Evolutionary conservation across 2,888 invertebrate species (phyloP), one percentile per base, ranked within the genome.

Genomic region (Amphipyra tragopoginis): DNA sequence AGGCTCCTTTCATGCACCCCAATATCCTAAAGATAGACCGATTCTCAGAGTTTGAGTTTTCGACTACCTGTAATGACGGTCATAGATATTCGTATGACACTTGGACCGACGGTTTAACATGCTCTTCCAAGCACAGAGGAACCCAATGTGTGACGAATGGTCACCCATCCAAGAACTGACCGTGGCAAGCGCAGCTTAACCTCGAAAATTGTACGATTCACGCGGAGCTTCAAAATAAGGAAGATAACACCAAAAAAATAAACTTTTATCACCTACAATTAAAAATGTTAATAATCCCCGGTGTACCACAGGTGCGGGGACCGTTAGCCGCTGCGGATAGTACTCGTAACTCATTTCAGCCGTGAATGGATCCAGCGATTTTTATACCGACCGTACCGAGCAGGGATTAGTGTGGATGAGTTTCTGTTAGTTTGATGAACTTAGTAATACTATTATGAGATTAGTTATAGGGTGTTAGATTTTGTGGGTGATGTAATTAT

Each of bases 351-450:
- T 86, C 83, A 85, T 88, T 85, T 75, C 82, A 83, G 72, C 78
- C 75, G 74, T 83, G 86, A 87, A 88, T 86, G 73, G 75, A 85
- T 83, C 77, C 79, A 82, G 72, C 81, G 79, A 83, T 86, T 88
- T 89, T 88, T 85, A 82, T 81, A 77, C 77, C 72, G 58, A 79
- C 69, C 68, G 72, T 78, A 72, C 72, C 58, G 29, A 21, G 36
- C 45, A 14, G 29, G 71, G 79, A 74, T 81, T 79, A 81, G 58
- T 39, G 64, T 43, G 77, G 72, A 78, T 73, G 42, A 69, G 79
- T 62, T 73, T 53, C 36, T 21, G 45, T 57, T 59, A 72, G 62
- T 79, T 81, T 79, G 65, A 81, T 81, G 43, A 68, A 50, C 45
- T 72, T 68, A 14, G 40, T 79, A 48, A 61, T 67, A 63, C 53